Evolutionary conservation across 1,140 invertebrate genomes (phyloP).

Genomic region (Drosophila sulfurigaster): DNA sequence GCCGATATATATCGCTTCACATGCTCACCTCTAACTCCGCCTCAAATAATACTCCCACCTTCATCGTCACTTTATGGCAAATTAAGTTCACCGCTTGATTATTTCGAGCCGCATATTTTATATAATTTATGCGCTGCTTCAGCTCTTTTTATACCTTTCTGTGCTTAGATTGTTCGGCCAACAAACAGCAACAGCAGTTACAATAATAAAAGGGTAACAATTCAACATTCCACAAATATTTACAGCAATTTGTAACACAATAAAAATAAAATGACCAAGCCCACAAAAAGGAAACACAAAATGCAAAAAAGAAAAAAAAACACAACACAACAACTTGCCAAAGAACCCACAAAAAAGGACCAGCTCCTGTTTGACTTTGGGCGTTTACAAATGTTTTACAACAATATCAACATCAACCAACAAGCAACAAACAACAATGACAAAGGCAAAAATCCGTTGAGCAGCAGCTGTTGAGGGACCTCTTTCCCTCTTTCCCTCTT

Average conservation of each 20-base stretch:
- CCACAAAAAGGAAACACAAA: constrained; percentile 35
- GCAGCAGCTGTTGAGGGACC: constrained; percentile 63
- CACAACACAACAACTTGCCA: constrained; percentile 35
- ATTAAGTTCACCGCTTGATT: constrained; percentile 80
- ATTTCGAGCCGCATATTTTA: constrained; percentile 72
- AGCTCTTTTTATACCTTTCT: constrained; percentile 42
- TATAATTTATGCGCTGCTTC: constrained; percentile 70
- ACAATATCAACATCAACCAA: constrained; percentile 55
- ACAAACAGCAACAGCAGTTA: constrained; percentile 34
- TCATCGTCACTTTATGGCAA: constrained; percentile 60
- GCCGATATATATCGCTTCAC: constrained; percentile 19
- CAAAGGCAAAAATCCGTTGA: constrained; percentile 39
- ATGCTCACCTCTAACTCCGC: constrained; percentile 6
- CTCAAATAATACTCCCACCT: constrained; percentile 12
- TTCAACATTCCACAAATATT: constrained; percentile 76
- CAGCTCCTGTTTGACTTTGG: constrained; percentile 68
- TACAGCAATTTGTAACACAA: constrained; percentile 81
- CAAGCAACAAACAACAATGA: constrained; percentile 47
- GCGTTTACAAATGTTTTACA: constrained; percentile 68
- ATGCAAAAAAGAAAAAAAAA: not conserved
- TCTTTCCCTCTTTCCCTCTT: not conserved
- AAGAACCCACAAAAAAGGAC: constrained; percentile 51
- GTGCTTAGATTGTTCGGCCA: constrained; percentile 36
- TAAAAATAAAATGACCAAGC: constrained; percentile 69
- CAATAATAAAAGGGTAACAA: constrained; percentile 59